A percentile compares a stretch with the other conserved stretches of the same genome.
These are phyloP conservation scores for Arctocebus calabarensis DNA, from an alignment of 2,797 vertebrate genomes.

Conservation along the genomic window DNA sequence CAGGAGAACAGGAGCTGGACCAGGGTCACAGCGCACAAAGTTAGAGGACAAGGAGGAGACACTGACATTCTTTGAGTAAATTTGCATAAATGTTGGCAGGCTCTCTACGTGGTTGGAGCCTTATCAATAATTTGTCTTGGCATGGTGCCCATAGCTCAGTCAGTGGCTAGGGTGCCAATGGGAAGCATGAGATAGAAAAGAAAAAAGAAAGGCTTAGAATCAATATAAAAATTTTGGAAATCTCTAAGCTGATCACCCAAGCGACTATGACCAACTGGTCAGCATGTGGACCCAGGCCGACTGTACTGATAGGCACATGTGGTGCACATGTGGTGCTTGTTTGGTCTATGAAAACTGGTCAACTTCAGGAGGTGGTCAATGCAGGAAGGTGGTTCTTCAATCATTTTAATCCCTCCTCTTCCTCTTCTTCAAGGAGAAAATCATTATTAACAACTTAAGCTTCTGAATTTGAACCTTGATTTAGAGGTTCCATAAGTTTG, in stretches of 20 bases:
- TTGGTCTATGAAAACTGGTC: no score
- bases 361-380: no score
- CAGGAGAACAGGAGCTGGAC: not conserved
- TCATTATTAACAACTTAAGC: not conserved
- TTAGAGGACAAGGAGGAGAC: not conserved
- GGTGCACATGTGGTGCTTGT: no score
- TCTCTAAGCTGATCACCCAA: no score
- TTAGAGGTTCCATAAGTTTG: not conserved
- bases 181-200: not conserved
- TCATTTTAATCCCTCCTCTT: not conserved
- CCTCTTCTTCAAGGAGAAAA: not conserved
- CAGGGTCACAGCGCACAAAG: not conserved
- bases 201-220: not conserved
- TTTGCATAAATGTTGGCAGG: not conserved
- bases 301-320: no score
- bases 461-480: not conserved
- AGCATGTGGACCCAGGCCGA: no score
- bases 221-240: not conserved
- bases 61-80: not conserved
- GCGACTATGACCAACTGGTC: no score
- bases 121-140: not conserved
- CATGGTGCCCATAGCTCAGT: not conserved
- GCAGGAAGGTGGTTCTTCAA: not conserved
- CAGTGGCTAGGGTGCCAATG: not conserved
- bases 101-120: not conserved